Evolutionary conservation across 1,140 invertebrate species (phyloP).

Genomic region (Asbolus verrucosus): DNA sequence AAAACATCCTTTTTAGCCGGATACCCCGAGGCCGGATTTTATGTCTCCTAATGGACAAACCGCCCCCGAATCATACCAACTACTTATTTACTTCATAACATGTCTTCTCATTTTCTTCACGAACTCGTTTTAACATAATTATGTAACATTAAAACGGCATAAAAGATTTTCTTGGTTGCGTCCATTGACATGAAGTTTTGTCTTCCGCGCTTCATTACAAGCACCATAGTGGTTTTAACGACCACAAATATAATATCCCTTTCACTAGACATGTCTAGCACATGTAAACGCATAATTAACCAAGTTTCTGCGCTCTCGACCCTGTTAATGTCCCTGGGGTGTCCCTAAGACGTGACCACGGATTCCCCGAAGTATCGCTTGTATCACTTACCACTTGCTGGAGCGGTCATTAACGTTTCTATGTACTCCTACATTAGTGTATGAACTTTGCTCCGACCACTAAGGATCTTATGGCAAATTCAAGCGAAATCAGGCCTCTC

Average conservation of each 20-base stretch:
- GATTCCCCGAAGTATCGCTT: slow-evolving; percentile 56
- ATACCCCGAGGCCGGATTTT: no score
- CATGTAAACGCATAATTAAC: slow-evolving; percentile 54
- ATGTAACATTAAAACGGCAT: no score
- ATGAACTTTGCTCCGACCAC: slow-evolving; percentile 48
- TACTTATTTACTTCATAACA: no score
- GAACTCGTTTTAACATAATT: no score
- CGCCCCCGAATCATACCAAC: no score
- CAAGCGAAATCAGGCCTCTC: slow-evolving; percentile 15
- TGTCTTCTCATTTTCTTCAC: no score
- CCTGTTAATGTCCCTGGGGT: slow-evolving; percentile 53
- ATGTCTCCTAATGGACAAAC: no score
- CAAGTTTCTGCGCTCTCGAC: slow-evolving; percentile 50
- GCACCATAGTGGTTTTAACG: slow-evolving; percentile 41
- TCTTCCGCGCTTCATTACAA: slow-evolving; percentile 12
- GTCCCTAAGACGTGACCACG: slow-evolving; percentile 55
- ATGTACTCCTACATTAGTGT: slow-evolving; percentile 41
- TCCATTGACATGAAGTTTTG: no score
- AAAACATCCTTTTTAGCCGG: no score
- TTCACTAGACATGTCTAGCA: slow-evolving; percentile 42
- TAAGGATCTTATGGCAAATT: slow-evolving; percentile 36
- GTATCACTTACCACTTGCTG: slow-evolving; percentile 55
- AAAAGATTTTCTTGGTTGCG: no score
- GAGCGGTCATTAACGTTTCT: slow-evolving; percentile 51
- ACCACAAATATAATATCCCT: slow-evolving; percentile 45